Conservation (phyloP, 2,888 invertebrate species). For the Agrilus cyanescens region DNA sequence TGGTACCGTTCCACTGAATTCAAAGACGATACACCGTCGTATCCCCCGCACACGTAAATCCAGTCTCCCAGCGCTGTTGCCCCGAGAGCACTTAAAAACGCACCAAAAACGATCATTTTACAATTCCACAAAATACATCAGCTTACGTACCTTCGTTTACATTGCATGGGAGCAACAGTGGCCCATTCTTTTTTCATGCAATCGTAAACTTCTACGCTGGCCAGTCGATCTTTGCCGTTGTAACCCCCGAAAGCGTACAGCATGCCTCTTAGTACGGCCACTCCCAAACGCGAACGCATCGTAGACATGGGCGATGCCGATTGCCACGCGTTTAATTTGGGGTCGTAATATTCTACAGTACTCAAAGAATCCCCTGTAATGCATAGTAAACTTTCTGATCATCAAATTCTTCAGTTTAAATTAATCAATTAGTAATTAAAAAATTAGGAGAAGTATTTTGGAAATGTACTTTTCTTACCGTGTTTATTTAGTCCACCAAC, state of each 20-base stretch:
- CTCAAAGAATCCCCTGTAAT: slow-evolving; percentile 61
- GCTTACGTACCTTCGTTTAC: slow-evolving; percentile 70
- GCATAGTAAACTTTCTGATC: too few species aligned
- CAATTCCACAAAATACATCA: neutral
- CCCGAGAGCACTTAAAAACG: slow-evolving; percentile 55
- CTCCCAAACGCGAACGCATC: slow-evolving; percentile 70
- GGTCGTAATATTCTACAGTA: slow-evolving; percentile 77
- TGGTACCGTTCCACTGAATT: slow-evolving; percentile 75
- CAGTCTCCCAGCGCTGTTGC: slow-evolving; percentile 68
- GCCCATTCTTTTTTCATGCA: slow-evolving; percentile 61
- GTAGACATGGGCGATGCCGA: slow-evolving; percentile 75
- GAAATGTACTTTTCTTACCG: slow-evolving; percentile 33
- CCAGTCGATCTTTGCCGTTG: slow-evolving; percentile 69
- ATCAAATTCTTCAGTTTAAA: too few species aligned
- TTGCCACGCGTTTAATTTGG: slow-evolving; percentile 56
- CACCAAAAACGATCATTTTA: slow-evolving; percentile 10
- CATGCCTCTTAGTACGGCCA: slow-evolving; percentile 68
- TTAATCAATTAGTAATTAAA: too few species aligned
- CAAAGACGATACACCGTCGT: slow-evolving; percentile 72
- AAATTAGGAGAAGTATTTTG: too few species aligned
- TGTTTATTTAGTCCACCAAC: slow-evolving; percentile 77
- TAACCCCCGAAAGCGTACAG: slow-evolving; percentile 76
- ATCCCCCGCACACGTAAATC: slow-evolving; percentile 76
- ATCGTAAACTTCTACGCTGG: slow-evolving; percentile 77
- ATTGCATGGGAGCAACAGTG: slow-evolving; percentile 67